Evolutionary conservation across 2,888 invertebrate species (phyloP).

Genomic region (Troides aeacus): DNA sequence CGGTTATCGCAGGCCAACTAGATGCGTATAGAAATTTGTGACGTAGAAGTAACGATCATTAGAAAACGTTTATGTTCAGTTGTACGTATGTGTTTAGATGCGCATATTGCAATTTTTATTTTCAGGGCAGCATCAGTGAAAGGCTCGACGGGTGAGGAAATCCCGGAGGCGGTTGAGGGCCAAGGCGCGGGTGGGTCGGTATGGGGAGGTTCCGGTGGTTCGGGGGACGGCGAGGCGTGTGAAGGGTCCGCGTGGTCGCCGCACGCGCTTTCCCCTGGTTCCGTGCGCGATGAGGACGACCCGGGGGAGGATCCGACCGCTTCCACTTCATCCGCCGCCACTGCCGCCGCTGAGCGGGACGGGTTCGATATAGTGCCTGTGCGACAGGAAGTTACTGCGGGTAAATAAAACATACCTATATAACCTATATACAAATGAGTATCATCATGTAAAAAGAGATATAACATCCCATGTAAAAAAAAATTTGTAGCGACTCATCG

Average conservation of each 20-base stretch:
- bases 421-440: too few relatives aligned
- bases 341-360: conserved; percentile 41
- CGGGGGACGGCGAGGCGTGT: conserved; percentile 26
- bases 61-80: too few relatives aligned
- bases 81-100: too few relatives aligned
- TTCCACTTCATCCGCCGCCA: conserved; percentile 32
- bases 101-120: neutral
- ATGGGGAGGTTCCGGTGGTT: conserved; percentile 26
- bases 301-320: conserved; percentile 37
- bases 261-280: conserved; percentile 68
- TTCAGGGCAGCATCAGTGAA: conserved; percentile 67
- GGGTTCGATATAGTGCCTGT: conserved; percentile 55
- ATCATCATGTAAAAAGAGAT: too few relatives aligned
- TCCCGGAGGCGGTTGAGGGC: conserved; percentile 34
- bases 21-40: too few relatives aligned
- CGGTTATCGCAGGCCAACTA: too few relatives aligned
- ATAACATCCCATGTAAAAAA: too few relatives aligned
- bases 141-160: conserved; percentile 46
- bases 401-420: conserved; percentile 32
- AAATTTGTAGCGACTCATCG: too few relatives aligned
- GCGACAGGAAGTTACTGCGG: conserved; percentile 44
- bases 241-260: conserved; percentile 52
- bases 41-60: too few relatives aligned
- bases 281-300: conserved; percentile 56
- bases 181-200: conserved; percentile 30